phyloP scores from a whole-genome alignment of 2,888 invertebrate species.

The Tinea semifulvella region DNA sequence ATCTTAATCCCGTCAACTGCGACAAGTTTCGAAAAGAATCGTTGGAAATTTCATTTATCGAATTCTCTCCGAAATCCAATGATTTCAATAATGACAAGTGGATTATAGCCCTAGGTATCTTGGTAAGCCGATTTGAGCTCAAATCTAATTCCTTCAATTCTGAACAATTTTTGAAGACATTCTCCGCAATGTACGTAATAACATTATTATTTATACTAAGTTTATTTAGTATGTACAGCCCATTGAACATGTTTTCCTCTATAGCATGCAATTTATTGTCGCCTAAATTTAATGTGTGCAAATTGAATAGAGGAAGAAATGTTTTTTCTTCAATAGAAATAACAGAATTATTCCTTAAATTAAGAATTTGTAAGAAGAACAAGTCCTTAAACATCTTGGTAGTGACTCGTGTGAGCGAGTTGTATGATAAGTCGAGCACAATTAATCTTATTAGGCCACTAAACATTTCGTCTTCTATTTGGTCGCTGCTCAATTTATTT shows the following conservation, averaged over 20 bases:
- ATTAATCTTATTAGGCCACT: slow-evolving; percentile 86
- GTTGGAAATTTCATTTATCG: slow-evolving; percentile 82
- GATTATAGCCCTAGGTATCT: slow-evolving; percentile 85
- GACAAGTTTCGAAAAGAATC: slow-evolving; percentile 86
- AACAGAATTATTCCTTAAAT: slow-evolving; percentile 85
- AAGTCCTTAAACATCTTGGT: slow-evolving; percentile 86
- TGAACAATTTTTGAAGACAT: slow-evolving; percentile 87
- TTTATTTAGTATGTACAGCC: slow-evolving; percentile 83
- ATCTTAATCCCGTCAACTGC: slow-evolving; percentile 84
- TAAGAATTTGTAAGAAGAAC: slow-evolving; percentile 86
- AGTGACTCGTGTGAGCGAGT: slow-evolving; percentile 81
- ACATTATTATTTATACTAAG: slow-evolving; percentile 86
- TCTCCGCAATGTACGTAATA: slow-evolving; percentile 77
- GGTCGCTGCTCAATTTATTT: slow-evolving; percentile 86
- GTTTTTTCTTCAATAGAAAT: slow-evolving; percentile 86
- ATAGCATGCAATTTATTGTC: slow-evolving; percentile 84
- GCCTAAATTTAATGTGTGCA: slow-evolving; percentile 88
- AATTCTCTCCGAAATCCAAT: slow-evolving; percentile 91
- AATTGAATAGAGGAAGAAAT: slow-evolving; percentile 86
- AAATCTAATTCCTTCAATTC: slow-evolving; percentile 89
- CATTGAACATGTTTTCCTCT: slow-evolving; percentile 83
- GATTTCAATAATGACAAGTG: slow-evolving; percentile 86
- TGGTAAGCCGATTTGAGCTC: slow-evolving; percentile 83
- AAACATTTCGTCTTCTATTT: slow-evolving; percentile 87
- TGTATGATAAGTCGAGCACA: slow-evolving; percentile 86